These are phyloP conservation scores for Toxonevra muliebris DNA, from an alignment of 2,888 invertebrate species.

Conservation along the genomic window DNA sequence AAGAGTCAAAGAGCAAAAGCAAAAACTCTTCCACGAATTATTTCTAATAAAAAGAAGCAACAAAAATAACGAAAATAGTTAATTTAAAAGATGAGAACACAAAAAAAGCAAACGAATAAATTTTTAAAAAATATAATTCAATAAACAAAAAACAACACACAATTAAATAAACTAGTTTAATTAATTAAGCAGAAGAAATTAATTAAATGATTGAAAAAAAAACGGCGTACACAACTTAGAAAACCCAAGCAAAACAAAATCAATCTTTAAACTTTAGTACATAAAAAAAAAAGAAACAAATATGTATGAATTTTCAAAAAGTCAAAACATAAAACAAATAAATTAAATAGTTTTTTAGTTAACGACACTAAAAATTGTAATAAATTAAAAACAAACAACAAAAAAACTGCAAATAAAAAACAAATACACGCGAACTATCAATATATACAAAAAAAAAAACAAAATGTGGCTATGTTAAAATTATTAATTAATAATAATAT, in stretches of 20 bases:
- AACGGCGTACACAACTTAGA: too few species aligned
- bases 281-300: slow-evolving; percentile 10
- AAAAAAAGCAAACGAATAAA: slow-evolving; percentile 38
- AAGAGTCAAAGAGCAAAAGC: slow-evolving; percentile 12
- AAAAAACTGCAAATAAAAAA: slow-evolving; percentile 4
- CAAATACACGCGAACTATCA: slow-evolving; percentile 3
- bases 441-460: slow-evolving; percentile 27
- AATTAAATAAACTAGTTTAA: slow-evolving; percentile 25
- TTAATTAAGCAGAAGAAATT: slow-evolving; percentile 15
- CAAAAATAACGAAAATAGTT: slow-evolving; percentile 30
- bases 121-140: slow-evolving; percentile 30
- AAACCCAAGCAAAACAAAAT: too few species aligned
- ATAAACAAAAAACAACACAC: slow-evolving; percentile 14
- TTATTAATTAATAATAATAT: slow-evolving; percentile 9
- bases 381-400: slow-evolving; percentile 15
- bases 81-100: slow-evolving; percentile 11
- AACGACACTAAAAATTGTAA: slow-evolving; percentile 31
- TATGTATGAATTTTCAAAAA: too few species aligned
- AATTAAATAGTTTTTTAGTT: slow-evolving; percentile 35
- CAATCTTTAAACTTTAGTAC: background rate
- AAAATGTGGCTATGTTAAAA: background rate
- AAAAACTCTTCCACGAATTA: slow-evolving; percentile 44
- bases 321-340: slow-evolving; percentile 1
- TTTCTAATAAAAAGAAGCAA: slow-evolving; percentile 40
- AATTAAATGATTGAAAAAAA: too few species aligned